A percentile compares a stretch with the other conserved stretches of the same genome.
phyloP scores from a whole-genome alignment of 1,140 invertebrate species.

The Ceratitis capitata region DNA sequence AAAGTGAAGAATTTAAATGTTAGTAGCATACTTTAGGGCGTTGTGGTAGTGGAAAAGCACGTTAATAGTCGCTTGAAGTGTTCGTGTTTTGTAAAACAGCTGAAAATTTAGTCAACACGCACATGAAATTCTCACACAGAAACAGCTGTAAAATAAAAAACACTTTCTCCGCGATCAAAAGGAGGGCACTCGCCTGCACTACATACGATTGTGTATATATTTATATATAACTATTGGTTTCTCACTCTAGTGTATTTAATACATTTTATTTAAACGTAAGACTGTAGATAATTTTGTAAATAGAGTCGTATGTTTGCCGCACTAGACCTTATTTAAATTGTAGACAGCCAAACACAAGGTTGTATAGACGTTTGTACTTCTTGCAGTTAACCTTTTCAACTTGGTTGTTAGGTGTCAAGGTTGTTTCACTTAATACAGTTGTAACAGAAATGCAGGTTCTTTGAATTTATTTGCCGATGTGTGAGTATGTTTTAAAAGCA shows the following conservation, averaged over 20 bases:
- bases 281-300: background rate
- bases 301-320: background rate
- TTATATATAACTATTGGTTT: no score
- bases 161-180: background rate
- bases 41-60: background rate
- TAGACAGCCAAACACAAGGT: background rate
- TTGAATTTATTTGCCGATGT: background rate
- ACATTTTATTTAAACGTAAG: background rate
- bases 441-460: background rate
- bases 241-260: no score
- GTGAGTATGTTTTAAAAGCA: background rate
- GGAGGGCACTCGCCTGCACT: background rate
- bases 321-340: background rate
- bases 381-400: background rate
- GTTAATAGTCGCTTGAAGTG: background rate
- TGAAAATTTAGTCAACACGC: background rate
- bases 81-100: constrained; percentile 18
- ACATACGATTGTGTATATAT: background rate
- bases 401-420: background rate
- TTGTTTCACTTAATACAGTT: background rate
- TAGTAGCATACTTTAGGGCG: background rate
- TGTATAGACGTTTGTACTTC: no score
- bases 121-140: background rate
- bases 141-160: background rate
- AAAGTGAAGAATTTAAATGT: background rate